These are phyloP conservation scores for Geodia barretti DNA, from an alignment of 37 sponge, comb jelly and placozoan species.

Conservation along the genomic window DNA sequence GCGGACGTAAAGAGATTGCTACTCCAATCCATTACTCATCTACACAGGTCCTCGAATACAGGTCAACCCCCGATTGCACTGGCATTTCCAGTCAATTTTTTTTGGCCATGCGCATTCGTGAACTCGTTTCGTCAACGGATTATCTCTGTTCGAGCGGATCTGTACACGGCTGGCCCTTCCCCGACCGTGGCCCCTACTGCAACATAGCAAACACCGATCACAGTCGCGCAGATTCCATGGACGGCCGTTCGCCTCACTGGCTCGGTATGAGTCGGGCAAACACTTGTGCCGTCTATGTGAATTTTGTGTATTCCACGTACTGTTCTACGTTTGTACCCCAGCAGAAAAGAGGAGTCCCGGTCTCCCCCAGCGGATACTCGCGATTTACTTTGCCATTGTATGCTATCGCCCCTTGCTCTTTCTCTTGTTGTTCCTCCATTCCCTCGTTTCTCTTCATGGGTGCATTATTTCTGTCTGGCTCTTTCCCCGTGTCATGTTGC, in stretches of 20 bases:
- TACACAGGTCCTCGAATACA: slow-evolving; percentile 98
- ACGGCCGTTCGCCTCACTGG: slow-evolving; percentile 94
- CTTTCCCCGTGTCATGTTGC: neutral
- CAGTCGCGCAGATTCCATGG: slow-evolving; percentile 92
- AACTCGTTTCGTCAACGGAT: slow-evolving; percentile 97
- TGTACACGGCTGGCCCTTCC: slow-evolving; percentile 86
- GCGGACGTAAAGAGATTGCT: slow-evolving; percentile 85
- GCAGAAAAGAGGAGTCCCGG: slow-evolving; percentile 76
- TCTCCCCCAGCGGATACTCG: neutral
- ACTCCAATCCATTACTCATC: slow-evolving; percentile 96
- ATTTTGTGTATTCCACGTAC: slow-evolving; percentile 93
- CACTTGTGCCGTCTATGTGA: slow-evolving; percentile 94
- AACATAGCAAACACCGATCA: slow-evolving; percentile 92
- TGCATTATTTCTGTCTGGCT: neutral
- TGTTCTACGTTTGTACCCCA: too few species aligned
- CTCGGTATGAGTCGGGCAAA: slow-evolving; percentile 95
- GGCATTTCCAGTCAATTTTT: slow-evolving; percentile 95
- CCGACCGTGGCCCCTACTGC: slow-evolving; percentile 92
- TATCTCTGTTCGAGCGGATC: slow-evolving; percentile 93
- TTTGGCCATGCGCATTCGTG: slow-evolving; percentile 98
- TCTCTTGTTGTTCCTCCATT: neutral
- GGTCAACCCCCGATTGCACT: slow-evolving; percentile 96
- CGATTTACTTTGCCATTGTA: too few species aligned
- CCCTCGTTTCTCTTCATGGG: too few species aligned
- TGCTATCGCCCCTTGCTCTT: neutral